Conservation (phyloP, 37 sponge, comb jelly and placozoan genomes). For the Haliclona indistincta region DNA sequence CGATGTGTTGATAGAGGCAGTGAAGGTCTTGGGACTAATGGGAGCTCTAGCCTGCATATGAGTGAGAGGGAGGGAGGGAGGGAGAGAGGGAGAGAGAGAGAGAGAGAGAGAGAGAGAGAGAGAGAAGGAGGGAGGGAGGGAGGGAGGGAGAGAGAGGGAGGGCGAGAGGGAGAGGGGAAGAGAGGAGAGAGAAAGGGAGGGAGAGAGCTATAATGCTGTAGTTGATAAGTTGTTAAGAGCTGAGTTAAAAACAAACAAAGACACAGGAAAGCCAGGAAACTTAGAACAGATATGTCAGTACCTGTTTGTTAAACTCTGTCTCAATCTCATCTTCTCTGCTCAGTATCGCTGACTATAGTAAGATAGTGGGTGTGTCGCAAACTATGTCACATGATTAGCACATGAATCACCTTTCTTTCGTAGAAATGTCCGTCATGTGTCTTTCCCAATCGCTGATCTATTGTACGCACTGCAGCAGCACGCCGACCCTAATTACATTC, state of each 20-base stretch:
- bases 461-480: constrained; percentile 72
- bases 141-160: too few species aligned
- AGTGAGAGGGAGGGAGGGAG: not conserved
- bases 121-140: too few species aligned
- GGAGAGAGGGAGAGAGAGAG: too few species aligned
- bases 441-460: constrained; percentile 60
- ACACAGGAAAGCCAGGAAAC: not conserved
- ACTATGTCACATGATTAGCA: not conserved
- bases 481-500: constrained; percentile 77
- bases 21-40: constrained; percentile 58
- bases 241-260: too few species aligned
- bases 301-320: constrained; percentile 70
- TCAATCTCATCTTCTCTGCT: constrained; percentile 81
- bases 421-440: constrained; percentile 56
- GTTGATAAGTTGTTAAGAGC: too few species aligned
- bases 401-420: constrained; percentile 49
- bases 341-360: constrained; percentile 46
- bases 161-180: too few species aligned
- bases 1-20: constrained; percentile 43
- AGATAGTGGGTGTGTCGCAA: too few species aligned
- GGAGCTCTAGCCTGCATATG: constrained; percentile 50
- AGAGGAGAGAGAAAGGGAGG: too few species aligned
- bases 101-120: too few species aligned
- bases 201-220: not conserved
- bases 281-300: not conserved